These are phyloP conservation scores for Acrobasis repandana DNA, from an alignment of 2,888 invertebrate genomes.

Conservation along the genomic window DNA sequence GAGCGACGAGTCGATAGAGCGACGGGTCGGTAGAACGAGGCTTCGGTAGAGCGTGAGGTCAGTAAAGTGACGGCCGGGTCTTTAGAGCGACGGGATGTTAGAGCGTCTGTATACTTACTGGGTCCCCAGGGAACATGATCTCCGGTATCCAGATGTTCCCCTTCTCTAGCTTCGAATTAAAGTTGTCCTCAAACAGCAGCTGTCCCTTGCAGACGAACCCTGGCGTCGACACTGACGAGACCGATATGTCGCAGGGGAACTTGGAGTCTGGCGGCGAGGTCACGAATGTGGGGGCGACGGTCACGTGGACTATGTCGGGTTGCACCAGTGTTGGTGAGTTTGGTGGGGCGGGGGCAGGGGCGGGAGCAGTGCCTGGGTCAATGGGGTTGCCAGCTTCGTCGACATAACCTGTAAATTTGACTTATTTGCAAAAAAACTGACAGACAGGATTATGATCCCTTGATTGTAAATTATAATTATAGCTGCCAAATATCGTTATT, in stretches of 20 bases:
- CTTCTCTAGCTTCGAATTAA: slow-evolving; percentile 66
- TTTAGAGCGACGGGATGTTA: too few relatives aligned
- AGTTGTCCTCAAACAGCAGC: slow-evolving; percentile 85
- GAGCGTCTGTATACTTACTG: slow-evolving; percentile 68
- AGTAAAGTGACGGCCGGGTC: too few relatives aligned
- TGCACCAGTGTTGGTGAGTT: slow-evolving; percentile 14
- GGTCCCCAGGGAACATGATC: slow-evolving; percentile 83
- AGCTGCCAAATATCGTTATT: too few relatives aligned
- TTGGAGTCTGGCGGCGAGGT: slow-evolving; percentile 29
- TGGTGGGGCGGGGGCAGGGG: slow-evolving; percentile 18
- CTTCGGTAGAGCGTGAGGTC: too few relatives aligned
- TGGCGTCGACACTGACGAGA: slow-evolving; percentile 56
- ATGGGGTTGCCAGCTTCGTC: slow-evolving; percentile 60
- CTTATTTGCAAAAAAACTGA: too few relatives aligned
- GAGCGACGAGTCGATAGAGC: too few relatives aligned
- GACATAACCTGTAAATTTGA: slow-evolving; percentile 50
- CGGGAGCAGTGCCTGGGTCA: slow-evolving; percentile 26
- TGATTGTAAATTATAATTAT: too few relatives aligned
- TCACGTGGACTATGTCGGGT: neutral
- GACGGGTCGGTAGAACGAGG: too few relatives aligned
- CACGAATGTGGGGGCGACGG: neutral
- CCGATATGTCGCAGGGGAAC: slow-evolving; percentile 61
- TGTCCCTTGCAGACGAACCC: slow-evolving; percentile 80
- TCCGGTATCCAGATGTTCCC: slow-evolving; percentile 82
- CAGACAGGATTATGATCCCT: too few relatives aligned